These are phyloP conservation scores for Sebastes wilsoni DNA, from an alignment of 2,797 vertebrate genomes.

Conservation along the genomic window DNA sequence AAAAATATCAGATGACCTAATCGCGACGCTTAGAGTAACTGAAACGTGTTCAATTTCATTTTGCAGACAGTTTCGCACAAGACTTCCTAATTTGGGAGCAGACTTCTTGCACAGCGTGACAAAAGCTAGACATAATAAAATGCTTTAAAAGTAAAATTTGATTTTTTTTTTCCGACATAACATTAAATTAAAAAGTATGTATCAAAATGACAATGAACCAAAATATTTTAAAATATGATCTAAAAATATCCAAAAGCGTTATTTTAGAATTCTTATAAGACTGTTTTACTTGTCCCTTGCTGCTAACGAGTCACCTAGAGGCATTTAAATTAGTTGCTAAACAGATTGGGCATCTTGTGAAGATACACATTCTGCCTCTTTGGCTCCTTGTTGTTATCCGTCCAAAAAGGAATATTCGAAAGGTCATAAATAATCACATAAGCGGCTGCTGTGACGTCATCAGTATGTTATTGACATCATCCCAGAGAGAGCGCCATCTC, in stretches of 20 bases:
- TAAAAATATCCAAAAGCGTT: not conserved
- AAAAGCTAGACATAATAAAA: not conserved
- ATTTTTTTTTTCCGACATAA: not conserved
- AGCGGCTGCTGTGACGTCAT: conserved; percentile 45
- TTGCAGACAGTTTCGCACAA: not conserved
- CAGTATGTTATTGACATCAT: conserved; percentile 37
- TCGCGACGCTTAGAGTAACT: not conserved
- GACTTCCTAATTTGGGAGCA: not conserved
- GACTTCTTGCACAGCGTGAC: not conserved
- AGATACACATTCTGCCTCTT: not conserved
- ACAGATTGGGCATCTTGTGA: not conserved
- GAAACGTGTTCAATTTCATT: not conserved
- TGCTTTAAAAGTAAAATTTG: not conserved
- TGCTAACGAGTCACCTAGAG: not conserved
- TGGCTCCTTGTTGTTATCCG: not conserved
- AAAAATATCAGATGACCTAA: conserved; percentile 1
- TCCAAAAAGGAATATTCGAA: not conserved
- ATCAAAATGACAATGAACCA: not conserved
- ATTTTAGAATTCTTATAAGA: not conserved
- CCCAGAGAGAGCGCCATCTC: not conserved
- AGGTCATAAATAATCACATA: conserved; percentile 17
- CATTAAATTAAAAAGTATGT: not conserved
- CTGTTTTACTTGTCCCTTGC: not conserved
- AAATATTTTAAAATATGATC: not conserved
- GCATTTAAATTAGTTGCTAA: not conserved